Base-by-base conservation (phyloP, 2,113 vertebrate species). In the Hucho hucho region DNA sequence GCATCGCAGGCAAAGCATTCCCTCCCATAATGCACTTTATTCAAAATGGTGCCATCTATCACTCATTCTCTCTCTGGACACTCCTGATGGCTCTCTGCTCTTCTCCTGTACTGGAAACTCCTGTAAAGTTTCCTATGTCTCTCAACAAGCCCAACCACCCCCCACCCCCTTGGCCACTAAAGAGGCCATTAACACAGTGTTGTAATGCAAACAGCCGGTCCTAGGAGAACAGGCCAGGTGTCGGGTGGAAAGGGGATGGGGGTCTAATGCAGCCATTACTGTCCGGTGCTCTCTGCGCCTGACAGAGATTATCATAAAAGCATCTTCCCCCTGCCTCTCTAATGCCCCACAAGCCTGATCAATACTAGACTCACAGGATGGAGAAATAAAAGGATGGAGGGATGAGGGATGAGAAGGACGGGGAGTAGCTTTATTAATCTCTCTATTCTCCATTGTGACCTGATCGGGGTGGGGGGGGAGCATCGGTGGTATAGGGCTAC, bases 291-390 rank as follows among this genome's bases (percentile, higher is more conserved):
- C 89, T 86, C 89, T 85, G 87, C 72, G 79, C 79, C 80, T 78
- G 82, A 78, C 53, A 87, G 90, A 87, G 90, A 94, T 94, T 92
- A 94, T 93, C 91, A 93, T 94, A 93, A 93, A 93, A 93, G 93
- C 93, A 90, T 92, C 88, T 86, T 88, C 49, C 49, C 16, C 16
- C 49, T 53, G 14, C 89, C 83, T 79, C 90, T 88, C 91, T 93
- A 92, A 93, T 93, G 93, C 88, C 88, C 37, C 84, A 91, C 87
- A 86, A 74, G 86, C 87, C 90, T 93, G 89, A 93, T 94, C 93
- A 93, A 94, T 94, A 94, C 87, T 90, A 93, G 89, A 93, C 93
- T 92, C 88, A 76, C 75, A 86, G 89, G 88, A 91, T 68, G 46
- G 79, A 65, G 43, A 46, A 24, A 22, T 72, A 67, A 80, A 81